These are phyloP conservation scores for Anhinga rufa DNA, from an alignment of 2,113 vertebrate species.

Conservation along the genomic window DNA sequence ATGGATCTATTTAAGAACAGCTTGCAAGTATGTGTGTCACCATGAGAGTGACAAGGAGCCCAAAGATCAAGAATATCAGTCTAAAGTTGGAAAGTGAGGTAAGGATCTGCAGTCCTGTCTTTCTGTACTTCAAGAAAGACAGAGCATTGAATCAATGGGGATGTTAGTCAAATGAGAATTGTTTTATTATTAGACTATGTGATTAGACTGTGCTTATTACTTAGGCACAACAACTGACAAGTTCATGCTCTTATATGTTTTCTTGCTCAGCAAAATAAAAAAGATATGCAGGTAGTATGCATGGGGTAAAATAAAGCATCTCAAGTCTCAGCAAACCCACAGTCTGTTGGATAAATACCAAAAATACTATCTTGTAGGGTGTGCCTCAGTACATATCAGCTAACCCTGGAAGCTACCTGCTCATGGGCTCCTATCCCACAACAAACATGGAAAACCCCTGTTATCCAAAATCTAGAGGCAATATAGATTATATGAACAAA, in stretches of 20 bases:
- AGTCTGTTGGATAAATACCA: neutral
- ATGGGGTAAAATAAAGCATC: neutral
- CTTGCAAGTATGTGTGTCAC: neutral
- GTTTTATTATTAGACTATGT: neutral
- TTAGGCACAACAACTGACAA: neutral
- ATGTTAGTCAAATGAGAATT: neutral
- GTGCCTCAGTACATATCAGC: neutral
- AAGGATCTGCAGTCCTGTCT: neutral
- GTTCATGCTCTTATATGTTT: neutral
- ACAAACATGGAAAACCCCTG: neutral
- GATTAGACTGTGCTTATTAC: neutral
- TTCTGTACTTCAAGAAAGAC: neutral
- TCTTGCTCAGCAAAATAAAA: neutral
- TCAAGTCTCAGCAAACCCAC: neutral
- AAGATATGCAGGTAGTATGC: neutral
- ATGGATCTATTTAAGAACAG: neutral
- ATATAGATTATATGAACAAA: neutral
- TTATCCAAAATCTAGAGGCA: neutral
- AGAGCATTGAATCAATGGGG: neutral
- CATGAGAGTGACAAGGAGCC: neutral
- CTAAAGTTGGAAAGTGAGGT: neutral
- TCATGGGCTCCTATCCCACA: neutral
- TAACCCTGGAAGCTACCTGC: neutral
- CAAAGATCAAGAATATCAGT: neutral
- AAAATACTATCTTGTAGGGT: neutral